Evolutionary conservation across 2,888 invertebrate genomes (phyloP), one percentile per base, ranked within the genome.

Genomic region (Drosophila nr. medialis): DNA sequence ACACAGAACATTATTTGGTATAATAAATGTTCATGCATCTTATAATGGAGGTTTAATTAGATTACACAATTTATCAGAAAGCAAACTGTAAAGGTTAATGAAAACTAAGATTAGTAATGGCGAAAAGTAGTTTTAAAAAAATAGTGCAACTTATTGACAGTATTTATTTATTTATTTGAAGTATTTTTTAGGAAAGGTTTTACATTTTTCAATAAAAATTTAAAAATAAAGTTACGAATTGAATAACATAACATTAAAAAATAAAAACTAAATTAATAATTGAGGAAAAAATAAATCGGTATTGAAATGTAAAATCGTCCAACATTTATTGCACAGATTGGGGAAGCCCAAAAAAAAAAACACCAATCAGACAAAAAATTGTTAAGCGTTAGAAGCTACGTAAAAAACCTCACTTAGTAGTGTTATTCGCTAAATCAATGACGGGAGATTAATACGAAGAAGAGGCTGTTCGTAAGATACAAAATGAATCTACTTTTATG

Each of bases 1-100:
- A 56, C 42, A 53, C 32, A 76, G 48, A 29, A n/a, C 11, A 54
- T 55, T 32, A 45, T 27, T 50, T 59, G 30, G 27, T 55, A 40
- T n/a, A 62, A 21, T 55, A 72, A 59, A 65, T 62, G 49, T 11
- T 53, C 24, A 8, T 13, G 45, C 2, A 18, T 29, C 49, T 42
- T 65, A 51, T 51, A 55, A 24, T 24, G 4, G 15, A 1, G 13
- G 4, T 2, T 59, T 40, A 7, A 32, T 64, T 67, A 49, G 40
- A 50, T 67, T 34, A 36, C 6, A 18, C 27, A 27, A 18, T 53
- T 21, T 34, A 1, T 13, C 18, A 27, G 29, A 6, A n/a, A 3
- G 3, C 18, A 29, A 18, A 0, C 18, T 11, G 0, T 45, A 45
- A 21, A 21, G 45, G 21, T 21, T 1, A 13, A 21, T 21, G 4